These are phyloP conservation scores for Bombus fervidus DNA, from an alignment of 1,140 invertebrate genomes.

Conservation along the genomic window DNA sequence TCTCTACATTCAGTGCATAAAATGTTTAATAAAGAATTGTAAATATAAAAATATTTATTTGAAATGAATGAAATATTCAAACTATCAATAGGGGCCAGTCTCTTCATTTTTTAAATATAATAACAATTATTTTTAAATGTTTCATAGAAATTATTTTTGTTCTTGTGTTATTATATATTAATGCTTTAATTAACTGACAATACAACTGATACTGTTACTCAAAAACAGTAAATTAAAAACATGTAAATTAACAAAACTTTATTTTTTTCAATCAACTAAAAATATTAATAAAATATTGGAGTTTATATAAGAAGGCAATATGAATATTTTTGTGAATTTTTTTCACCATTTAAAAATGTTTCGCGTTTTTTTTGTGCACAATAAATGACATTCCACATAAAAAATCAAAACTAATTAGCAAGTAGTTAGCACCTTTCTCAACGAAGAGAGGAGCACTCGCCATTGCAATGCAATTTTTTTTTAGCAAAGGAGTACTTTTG, in stretches of 20 bases:
- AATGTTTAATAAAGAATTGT: neutral
- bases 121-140: neutral
- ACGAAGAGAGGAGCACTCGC: conserved; percentile 56
- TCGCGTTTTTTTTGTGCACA: neutral
- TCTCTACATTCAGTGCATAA: neutral
- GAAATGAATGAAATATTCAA: neutral
- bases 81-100: neutral
- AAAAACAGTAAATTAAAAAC: too few relatives aligned
- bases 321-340: neutral
- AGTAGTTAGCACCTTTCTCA: conserved; percentile 19
- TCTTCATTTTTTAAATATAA: neutral
- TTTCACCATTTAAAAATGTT: neutral
- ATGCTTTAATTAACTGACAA: too few relatives aligned
- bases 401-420: conserved; percentile 28
- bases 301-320: neutral
- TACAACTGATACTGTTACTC: too few relatives aligned
- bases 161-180: too few relatives aligned
- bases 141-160: too few relatives aligned
- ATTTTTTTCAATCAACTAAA: neutral
- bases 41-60: neutral
- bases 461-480: conserved; percentile 78
- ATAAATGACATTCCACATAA: conserved; percentile 27
- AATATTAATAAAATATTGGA: neutral
- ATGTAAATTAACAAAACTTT: too few relatives aligned
- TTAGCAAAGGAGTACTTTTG: conserved; percentile 48